Base-by-base conservation (phyloP, 2,888 invertebrate genomes). In the Erannis defoliaria region DNA sequence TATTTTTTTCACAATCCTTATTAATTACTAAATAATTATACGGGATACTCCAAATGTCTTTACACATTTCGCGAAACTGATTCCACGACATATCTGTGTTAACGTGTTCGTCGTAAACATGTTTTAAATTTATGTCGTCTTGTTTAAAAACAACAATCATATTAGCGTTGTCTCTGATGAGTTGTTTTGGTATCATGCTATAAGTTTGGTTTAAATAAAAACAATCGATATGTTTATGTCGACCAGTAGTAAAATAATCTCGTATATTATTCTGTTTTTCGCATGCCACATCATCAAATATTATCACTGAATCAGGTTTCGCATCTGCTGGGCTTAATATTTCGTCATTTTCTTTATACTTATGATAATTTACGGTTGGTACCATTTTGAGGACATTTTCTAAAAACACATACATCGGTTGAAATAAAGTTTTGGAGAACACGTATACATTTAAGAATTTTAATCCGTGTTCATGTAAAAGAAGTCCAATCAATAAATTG, bases 31-130 rank as follows among this genome's bases (percentile, higher is more conserved):
- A 29, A 63, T 42, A 66, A 9, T 5, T 37, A 51, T 35, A 35
- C 0, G 23, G 49, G 0, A 55, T 16, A 4, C 21, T 46, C 64
- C 64, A 67, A 0, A 55, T 16, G 0, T 4, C 1, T 1, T 16
- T 12, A 57, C 67, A 67, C 6, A 67, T n/a, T 6, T 62, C 14
- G 26, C 33, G 43, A 46, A 77, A 77, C 43, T 68, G 29, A 0
- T 1, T 0, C 67, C 68, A 78, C 0, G 29, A 29, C 50, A 77
- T 69, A 58, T 76, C 75, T 18, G 70, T 16, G 57, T 58, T 66
- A 1, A 73, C 72, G 54, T 75, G 75, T 29, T 80, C 78, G 16
- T 75, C 57, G 51, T 73, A 78, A n/a, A 74, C 51, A 64, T 78
- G 77, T 55, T 62, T 71, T 23, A 77, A 46, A 55, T 78, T 78